Evolutionary conservation across 2,888 invertebrate genomes (phyloP), one percentile per base, ranked within the genome.

Genomic region (Drosophila macrospina): DNA sequence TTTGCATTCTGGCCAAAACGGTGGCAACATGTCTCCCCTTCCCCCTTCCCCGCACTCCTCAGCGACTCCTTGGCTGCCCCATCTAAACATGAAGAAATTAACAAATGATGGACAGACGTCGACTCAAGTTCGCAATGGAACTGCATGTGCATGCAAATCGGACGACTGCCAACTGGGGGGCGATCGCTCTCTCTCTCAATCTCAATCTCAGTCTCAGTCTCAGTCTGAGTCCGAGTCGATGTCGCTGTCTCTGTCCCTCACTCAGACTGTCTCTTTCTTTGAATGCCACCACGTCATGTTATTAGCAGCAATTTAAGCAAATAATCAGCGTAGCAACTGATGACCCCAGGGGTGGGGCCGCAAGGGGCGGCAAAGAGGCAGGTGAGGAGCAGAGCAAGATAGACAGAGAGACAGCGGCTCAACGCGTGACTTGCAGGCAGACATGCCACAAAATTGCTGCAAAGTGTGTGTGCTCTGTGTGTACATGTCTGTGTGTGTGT

Each of bases 281-380:
- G 86, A 81, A 77, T 89, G 89, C 85, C 88, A 88, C 80, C 90
- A 89, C 79, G 91, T 90, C 91, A 89, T 90, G 91, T 91, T 90
- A 90, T 90, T 90, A 90, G 91, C 90, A 91, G 91, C 91, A 91
- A 90, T 90, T 90, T 90, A 89, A 90, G 89, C 90, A 90, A 90
- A 90, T 90, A 90, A 90, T 91, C 91, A 91, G 88, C 83, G 79
- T 74, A 85, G 63, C 82, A 85, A 66, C 61, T 55, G 64, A 42
- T 57, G 48, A 44, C 47, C 72, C 36, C 42, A 6, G 11, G 47
- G 60, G 64, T 42, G 34, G 39, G 36, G 20, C 41, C 42, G 8
- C 4, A 34, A 5, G 15, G 41, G 16, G 20, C 30, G 32, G 48
- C 2, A 34, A n/a, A 20, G 28, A 37, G 45, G 32, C 36, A n/a